Percentiles rank a stretch among this genome's conserved stretches.
Evolutionary conservation across 2,113 vertebrate species (phyloP).

Genomic region (Noturus placidus): DNA sequence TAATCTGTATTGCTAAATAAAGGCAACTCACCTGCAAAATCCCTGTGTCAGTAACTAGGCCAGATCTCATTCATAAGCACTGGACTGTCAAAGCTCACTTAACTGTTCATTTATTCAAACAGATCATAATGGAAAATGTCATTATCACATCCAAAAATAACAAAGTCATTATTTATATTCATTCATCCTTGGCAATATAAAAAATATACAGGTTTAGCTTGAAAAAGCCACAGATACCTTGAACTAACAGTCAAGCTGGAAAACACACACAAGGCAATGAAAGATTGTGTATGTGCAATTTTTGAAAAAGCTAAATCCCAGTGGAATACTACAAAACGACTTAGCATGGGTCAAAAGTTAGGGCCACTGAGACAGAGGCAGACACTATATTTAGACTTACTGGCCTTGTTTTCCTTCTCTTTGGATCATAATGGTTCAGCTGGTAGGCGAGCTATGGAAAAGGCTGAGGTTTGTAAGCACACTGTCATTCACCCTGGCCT

Average conservation of each 20-base stretch:
- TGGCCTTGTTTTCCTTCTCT: conserved; percentile 61
- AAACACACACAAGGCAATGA: background rate
- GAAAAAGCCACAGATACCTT: conserved; percentile 45
- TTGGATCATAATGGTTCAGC: conserved; percentile 57
- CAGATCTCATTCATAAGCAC: conserved; percentile 4
- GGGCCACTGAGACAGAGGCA: conserved; percentile 51
- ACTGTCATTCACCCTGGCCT: conserved; percentile 53
- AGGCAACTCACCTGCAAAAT: background rate
- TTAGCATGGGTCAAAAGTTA: conserved; percentile 59
- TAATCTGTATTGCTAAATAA: conserved; percentile 8
- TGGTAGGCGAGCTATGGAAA: conserved; percentile 44
- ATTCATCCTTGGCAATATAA: conserved; percentile 31
- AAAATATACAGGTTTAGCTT: conserved; percentile 31
- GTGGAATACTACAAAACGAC: conserved; percentile 45
- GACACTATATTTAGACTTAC: conserved; percentile 60
- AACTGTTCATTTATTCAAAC: conserved; percentile 25
- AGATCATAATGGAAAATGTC: background rate
- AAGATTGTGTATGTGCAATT: conserved; percentile 14
- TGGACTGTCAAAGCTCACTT: conserved; percentile 26
- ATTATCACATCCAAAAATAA: conserved; percentile 46
- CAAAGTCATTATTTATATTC: conserved; percentile 49
- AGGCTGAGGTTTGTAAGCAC: conserved; percentile 51
- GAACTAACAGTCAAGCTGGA: conserved; percentile 1
- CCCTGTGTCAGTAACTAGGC: conserved; percentile 8
- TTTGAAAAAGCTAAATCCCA: conserved; percentile 34